Base-by-base conservation (phyloP, 1,140 invertebrate species). In the Pseudomyrmex flavicornis region DNA sequence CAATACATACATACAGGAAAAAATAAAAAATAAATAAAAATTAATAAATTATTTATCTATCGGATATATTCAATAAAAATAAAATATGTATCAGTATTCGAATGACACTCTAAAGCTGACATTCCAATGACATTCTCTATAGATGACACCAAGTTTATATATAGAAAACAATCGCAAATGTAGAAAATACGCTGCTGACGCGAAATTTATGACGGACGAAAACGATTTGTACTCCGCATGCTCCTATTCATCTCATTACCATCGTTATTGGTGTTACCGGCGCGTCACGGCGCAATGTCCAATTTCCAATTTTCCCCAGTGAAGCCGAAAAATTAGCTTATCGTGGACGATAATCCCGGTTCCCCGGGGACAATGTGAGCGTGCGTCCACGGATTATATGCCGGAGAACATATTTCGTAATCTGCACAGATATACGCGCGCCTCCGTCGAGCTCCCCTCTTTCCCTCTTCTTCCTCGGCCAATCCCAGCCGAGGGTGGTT, bases 351-450 rank as follows among this genome's bases (percentile, higher is more conserved):
- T 93, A 92, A 93, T 93, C 93, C 90, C 75, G 79, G 88, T 87
- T 0, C 89, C 91, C 90, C 46, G 76, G 89, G 83, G 88, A 85
- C 62, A 72, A 44, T 77, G 86, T 91, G 91, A 91, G 91, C 91
- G 92, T 93, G 90, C 83, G 89, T 54, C 85, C 87, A 84, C 76
- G 90, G 91, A 93, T 90, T 91, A 92, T 80, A 72, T 59, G n/a
- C 54, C 46, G 66, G 75, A 88, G 90, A 94, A 92, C 91, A 93
- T 93, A 94, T 94, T 94, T 93, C 92, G 93, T 94, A 92, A 94
- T 93, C 93, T 92, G 85, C 89, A 85, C 88, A 85, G 77, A 89
- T 85, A 87, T 74, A 73, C 74, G 22, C 50, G 26, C 50, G 26
- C 26, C 56, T 52, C 65, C 61, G 48, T 77, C 48, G 76, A 48